These are phyloP conservation scores for Molothrus ater DNA, from an alignment of 2,797 vertebrate species.

Conservation along the genomic window DNA sequence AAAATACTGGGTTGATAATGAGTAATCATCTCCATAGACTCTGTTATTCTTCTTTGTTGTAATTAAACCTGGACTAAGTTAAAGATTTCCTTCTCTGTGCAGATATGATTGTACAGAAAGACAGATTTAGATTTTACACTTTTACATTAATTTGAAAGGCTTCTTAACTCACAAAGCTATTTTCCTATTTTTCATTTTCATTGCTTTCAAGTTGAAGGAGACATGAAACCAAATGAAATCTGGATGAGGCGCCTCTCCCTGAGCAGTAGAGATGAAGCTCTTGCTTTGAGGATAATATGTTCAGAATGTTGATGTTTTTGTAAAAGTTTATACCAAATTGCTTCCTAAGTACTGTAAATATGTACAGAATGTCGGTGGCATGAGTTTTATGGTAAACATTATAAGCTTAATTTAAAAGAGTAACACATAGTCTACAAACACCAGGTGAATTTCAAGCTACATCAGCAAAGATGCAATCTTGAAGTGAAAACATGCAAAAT, in stretches of 20 bases:
- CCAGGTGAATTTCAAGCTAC: neutral
- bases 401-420: conserved; percentile 31
- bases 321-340: conserved; percentile 24
- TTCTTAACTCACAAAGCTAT: neutral
- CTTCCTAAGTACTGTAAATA: conserved; percentile 22
- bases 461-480: conserved; percentile 10
- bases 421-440: neutral
- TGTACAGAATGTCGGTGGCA: neutral
- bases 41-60: conserved; percentile 10
- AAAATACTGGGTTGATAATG: neutral
- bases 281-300: neutral
- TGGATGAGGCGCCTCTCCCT: neutral
- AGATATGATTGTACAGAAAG: neutral
- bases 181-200: neutral
- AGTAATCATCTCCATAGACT: neutral
- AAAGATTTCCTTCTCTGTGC: conserved; percentile 34
- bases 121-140: conserved; percentile 1
- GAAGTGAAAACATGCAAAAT: neutral
- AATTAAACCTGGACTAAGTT: conserved; percentile 45
- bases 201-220: neutral
- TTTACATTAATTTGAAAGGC: neutral
- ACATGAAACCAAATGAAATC: neutral
- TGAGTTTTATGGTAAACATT: conserved; percentile 45
- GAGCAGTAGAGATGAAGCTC: neutral
- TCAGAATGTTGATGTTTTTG: conserved; percentile 6